Evolutionary conservation across 2,113 vertebrate species (phyloP), one percentile per base, ranked within the genome.

Genomic region (Eidolon helvum): DNA sequence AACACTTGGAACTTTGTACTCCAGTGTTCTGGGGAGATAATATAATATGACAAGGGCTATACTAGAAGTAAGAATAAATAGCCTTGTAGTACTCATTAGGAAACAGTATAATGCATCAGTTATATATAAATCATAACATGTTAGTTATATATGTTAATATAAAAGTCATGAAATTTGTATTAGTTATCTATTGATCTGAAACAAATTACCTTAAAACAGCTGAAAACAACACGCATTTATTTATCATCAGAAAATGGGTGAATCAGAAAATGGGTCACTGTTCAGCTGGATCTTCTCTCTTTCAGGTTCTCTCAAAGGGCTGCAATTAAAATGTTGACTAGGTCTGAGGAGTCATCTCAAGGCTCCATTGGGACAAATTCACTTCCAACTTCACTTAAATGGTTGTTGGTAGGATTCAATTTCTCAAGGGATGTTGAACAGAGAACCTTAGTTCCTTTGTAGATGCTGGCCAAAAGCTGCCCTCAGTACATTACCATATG

Each of bases 351-450:
- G 30, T 53, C 11, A 22, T 43, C 24, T 45, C 5, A 50, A 38
- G 26, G 1, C 5, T 59, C 2, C 14, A 30, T 0, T 65, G 12
- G 2, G 4, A n/a, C 4, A 79, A n/a, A 82, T 45, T 2, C 5
- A 43, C 7, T 45, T 61, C 28, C 7, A 92, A 26, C 4, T 3
- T 87, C 10, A 40, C 5, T 48, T 79, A 50, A 40, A 4, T 53
- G 24, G 14, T 10, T 86, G 1, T 57, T 57, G 1, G 7, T 59
- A 68, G 5, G 2, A 74, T 61, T 95, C 14, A 75, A 1, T 68
- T 68, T 14, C 61, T 94, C 11, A 50, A 33, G 6, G 43, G 5
- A 18, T 53, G 18, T 61, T 92, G 21, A 82, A 57, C 18, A 68
- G 21, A 87, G 9, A 1, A 26, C 18, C 1, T 72, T 30, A 69